These are phyloP conservation scores for Uloborus plumipes DNA, from an alignment of 2,888 invertebrate species.

Conservation along the genomic window DNA sequence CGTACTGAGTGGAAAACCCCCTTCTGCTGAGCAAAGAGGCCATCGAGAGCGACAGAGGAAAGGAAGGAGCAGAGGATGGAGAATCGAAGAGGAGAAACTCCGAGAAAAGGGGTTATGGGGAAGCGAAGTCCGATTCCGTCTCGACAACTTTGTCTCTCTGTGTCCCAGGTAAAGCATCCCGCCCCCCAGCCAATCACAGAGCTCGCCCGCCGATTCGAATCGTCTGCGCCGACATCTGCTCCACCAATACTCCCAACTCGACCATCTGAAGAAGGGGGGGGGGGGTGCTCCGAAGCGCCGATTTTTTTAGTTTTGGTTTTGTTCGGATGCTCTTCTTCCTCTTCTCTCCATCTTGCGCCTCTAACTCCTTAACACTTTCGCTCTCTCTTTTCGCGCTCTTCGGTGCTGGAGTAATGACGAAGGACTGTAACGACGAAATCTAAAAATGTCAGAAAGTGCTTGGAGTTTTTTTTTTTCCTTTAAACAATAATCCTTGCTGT, in stretches of 20 bases:
- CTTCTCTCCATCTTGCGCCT: background rate
- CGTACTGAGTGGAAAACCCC: too few species aligned
- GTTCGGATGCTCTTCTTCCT: slow-evolving; percentile 23
- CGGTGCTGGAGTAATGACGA: too few species aligned
- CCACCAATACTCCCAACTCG: slow-evolving; percentile 42
- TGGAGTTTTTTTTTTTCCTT: too few species aligned
- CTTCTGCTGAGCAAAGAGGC: slow-evolving; percentile 28
- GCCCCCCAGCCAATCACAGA: slow-evolving; percentile 55
- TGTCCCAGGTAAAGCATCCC: slow-evolving; percentile 54
- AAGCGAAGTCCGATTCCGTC: slow-evolving; percentile 49
- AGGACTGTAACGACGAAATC: too few species aligned
- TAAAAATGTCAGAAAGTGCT: too few species aligned
- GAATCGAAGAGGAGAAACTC: slow-evolving; percentile 1
- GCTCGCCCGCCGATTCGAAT: slow-evolving; percentile 50
- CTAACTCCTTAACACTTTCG: background rate
- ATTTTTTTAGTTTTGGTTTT: too few species aligned
- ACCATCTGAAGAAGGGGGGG: too few species aligned
- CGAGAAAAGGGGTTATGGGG: slow-evolving; percentile 13
- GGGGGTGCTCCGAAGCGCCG: too few species aligned
- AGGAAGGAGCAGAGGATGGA: slow-evolving; percentile 12
- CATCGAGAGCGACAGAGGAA: slow-evolving; percentile 37
- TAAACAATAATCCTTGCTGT: too few species aligned
- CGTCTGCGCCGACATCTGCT: slow-evolving; percentile 57
- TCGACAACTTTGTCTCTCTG: slow-evolving; percentile 40
- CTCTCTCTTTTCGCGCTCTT: background rate